Conservation (phyloP, 2,888 invertebrate genomes). For the Erebia epiphron region DNA sequence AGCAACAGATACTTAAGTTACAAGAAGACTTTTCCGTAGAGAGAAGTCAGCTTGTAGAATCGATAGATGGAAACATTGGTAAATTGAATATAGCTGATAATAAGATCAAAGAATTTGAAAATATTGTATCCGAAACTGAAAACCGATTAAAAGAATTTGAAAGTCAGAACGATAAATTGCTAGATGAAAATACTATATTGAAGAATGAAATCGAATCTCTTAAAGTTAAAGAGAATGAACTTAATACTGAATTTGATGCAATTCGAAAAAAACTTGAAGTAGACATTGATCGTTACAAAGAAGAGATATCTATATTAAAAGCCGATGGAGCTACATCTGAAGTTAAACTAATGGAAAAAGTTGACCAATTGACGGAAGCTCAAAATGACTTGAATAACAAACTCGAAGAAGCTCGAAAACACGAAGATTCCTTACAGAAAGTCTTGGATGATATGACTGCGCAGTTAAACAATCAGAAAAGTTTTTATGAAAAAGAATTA, state of each 20-base stretch:
- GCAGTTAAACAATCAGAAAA: constrained; percentile 71
- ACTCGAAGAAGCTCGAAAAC: constrained; percentile 74
- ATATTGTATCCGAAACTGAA: constrained; percentile 52
- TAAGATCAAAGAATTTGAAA: constrained; percentile 66
- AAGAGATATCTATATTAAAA: constrained; percentile 71
- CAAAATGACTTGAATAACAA: constrained; percentile 77
- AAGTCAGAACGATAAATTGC: constrained; percentile 62
- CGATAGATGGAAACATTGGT: constrained; percentile 65
- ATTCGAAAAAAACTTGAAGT: constrained; percentile 69
- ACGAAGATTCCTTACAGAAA: constrained; percentile 77
- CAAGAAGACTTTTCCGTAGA: constrained; percentile 70
- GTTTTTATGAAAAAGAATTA: constrained; percentile 67
- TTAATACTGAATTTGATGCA: constrained; percentile 62
- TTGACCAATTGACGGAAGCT: constrained; percentile 75
- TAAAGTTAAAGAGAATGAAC: constrained; percentile 67
- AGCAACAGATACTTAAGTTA: constrained; percentile 73
- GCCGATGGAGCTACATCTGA: constrained; percentile 72
- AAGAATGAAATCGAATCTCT: constrained; percentile 69
- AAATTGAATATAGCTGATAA: constrained; percentile 63
- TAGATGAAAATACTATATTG: constrained; percentile 72
- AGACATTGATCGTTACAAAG: constrained; percentile 74
- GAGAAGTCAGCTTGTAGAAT: constrained; percentile 63
- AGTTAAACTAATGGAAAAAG: constrained; percentile 76
- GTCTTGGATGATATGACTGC: constrained; percentile 70
- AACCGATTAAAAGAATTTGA: constrained; percentile 60